A percentile compares a stretch with the other conserved stretches of the same genome.
Conservation (phyloP, 2,888 invertebrate genomes). For the Stenoptilia bipunctidactyla region DNA sequence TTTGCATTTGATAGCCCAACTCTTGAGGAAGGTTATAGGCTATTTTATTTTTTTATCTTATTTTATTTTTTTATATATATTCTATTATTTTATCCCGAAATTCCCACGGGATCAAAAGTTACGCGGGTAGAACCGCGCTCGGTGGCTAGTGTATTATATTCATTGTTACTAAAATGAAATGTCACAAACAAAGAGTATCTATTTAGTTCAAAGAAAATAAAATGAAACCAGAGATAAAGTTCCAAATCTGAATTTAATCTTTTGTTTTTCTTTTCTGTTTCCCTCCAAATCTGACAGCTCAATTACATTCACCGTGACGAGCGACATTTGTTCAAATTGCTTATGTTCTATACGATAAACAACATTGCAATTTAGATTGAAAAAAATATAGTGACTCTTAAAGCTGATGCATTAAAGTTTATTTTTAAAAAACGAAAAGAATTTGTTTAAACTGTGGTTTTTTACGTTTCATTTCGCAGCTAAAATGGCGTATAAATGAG, state of each 20-base stretch:
- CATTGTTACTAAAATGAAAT: background rate
- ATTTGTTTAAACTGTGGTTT: no score
- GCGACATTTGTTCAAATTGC: constrained; percentile 66
- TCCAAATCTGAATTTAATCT: background rate
- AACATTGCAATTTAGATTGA: constrained; percentile 8
- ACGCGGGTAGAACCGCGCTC: no score
- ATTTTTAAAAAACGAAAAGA: constrained; percentile 1
- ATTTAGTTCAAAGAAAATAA: background rate
- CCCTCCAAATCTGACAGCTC: constrained; percentile 58
- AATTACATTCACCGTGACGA: constrained; percentile 45
- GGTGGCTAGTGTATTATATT: no score
- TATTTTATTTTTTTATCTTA: no score
- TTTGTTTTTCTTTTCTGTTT: constrained; percentile 18
- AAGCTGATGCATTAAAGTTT: constrained; percentile 2
- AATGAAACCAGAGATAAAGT: background rate
- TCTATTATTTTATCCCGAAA: no score
- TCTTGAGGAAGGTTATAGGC: no score
- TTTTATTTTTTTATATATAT: no score
- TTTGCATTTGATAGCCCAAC: no score
- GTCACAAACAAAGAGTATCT: background rate
- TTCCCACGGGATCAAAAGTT: no score
- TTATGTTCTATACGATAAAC: constrained; percentile 33
- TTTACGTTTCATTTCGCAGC: constrained; percentile 58
- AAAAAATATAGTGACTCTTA: background rate
- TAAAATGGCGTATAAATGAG: constrained; percentile 66